Base-by-base conservation (phyloP, 2,797 vertebrate genomes). In the Picus viridis region DNA sequence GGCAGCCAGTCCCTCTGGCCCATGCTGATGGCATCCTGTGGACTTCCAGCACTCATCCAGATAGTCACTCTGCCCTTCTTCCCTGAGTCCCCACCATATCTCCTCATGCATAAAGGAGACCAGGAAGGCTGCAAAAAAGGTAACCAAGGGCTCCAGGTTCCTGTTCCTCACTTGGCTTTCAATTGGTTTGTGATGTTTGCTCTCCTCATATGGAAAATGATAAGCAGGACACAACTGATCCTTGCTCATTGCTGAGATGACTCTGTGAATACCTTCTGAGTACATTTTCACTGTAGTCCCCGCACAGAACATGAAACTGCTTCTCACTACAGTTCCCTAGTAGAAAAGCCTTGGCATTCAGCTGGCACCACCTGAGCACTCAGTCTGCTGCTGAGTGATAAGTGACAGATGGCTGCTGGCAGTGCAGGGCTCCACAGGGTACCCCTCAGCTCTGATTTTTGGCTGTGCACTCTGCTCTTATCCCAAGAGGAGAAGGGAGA, bases 31-130 rank as follows among this genome's bases (percentile, higher is more conserved):
- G 98, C 98, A 63, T 98, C 98, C 97, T 98, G 98, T 82, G 98
- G 98, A 57, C 75, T 99, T 63, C 98, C 98, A 10, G 98, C 98
- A 34, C 30, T 98, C 47, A 91, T 99, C 57, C 99, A 99, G 96
- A 97, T 99, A 51, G 54, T 98, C 29, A 94, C 97, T 4, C 96
- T 99, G 86, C 99, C 99, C 12, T 99, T 98, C 98, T 98, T 99
- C 92, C 99, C 99, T 5, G 99, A 99, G 94, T 99, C 99, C 77
- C 99, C 98, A 9, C 97, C 98, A 3, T 99, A 98, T 81, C 98
- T 99, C 65, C 97, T 99, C 87, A 98, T 99, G 43, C 98, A 98
- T 87, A 84, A 96, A 59, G 98, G 96, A 65, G 98, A 99, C 86
- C 97, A 97, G 23, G 97, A 98, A 53, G 98, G 98, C 83, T 99